phyloP scores from a whole-genome alignment of 2,113 vertebrate species.

The Chitala chitala region DNA sequence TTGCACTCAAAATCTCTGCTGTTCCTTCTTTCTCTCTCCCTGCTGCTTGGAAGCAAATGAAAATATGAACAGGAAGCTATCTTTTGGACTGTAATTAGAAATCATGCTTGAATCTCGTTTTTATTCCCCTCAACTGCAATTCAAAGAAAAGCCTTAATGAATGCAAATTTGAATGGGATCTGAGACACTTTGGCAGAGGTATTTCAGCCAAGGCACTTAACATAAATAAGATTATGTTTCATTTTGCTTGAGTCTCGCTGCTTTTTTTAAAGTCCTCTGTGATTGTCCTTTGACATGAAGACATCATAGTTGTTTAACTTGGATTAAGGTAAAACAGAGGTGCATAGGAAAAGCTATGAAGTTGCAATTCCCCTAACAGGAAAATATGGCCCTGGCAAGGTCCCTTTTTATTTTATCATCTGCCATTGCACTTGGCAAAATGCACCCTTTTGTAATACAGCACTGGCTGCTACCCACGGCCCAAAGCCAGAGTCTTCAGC shows the following conservation, averaged over 20 bases:
- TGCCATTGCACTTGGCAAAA: too few species aligned
- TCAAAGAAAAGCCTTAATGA: constrained; percentile 35
- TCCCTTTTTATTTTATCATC: too few species aligned
- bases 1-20: constrained; percentile 51
- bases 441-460: background rate
- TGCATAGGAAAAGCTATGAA: background rate
- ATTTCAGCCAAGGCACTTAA: constrained; percentile 26
- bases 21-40: constrained; percentile 18
- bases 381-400: too few species aligned
- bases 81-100: constrained; percentile 54
- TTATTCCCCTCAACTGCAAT: constrained; percentile 7
- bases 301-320: background rate
- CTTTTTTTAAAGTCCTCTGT: background rate
- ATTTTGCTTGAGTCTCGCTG: background rate
- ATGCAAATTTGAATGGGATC: constrained; percentile 38
- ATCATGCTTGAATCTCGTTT: constrained; percentile 34
- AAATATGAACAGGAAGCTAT: constrained; percentile 38
- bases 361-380: too few species aligned
- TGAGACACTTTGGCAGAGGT: constrained; percentile 24
- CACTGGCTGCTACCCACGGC: background rate
- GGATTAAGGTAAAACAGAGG: background rate
- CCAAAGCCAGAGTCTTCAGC: background rate
- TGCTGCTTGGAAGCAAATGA: constrained; percentile 16
- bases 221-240: constrained; percentile 12
- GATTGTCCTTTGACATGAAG: constrained; percentile 3